phyloP scores from a whole-genome alignment of 2,797 vertebrate species.

The Spinibarbus caldwelli region DNA sequence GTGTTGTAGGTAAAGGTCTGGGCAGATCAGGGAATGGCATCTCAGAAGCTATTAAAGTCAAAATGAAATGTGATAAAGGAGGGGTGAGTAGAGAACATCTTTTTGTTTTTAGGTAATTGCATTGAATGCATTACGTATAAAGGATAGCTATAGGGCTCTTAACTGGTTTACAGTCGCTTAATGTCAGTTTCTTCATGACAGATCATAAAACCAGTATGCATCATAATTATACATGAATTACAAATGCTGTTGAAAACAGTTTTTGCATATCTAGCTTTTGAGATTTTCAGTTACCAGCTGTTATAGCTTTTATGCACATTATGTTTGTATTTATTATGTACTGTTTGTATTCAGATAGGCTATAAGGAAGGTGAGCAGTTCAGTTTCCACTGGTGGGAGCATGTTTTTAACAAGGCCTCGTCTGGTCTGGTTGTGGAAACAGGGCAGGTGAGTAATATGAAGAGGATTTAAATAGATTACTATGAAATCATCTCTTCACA shows the following conservation, averaged over 20 bases:
- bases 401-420: constrained; percentile 91
- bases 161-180: neutral
- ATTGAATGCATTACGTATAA: neutral
- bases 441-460: constrained; percentile 70
- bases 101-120: neutral
- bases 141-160: neutral
- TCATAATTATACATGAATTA: neutral
- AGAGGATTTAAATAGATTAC: neutral
- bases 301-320: neutral
- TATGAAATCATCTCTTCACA: neutral
- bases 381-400: constrained; percentile 95
- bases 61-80: constrained; percentile 87
- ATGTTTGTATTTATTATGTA: neutral
- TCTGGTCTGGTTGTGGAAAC: constrained; percentile 84
- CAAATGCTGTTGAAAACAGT: neutral
- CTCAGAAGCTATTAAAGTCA: constrained; percentile 86
- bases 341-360: constrained; percentile 77
- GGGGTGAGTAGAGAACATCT: constrained; percentile 78
- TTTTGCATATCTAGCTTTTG: neutral
- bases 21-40: constrained; percentile 87
- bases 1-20: constrained; percentile 85
- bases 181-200: neutral
- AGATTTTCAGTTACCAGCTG: neutral
- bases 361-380: constrained; percentile 89
- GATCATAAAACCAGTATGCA: neutral